phyloP scores from a whole-genome alignment of 2,797 vertebrate genomes.

The Lateolabrax maculatus region DNA sequence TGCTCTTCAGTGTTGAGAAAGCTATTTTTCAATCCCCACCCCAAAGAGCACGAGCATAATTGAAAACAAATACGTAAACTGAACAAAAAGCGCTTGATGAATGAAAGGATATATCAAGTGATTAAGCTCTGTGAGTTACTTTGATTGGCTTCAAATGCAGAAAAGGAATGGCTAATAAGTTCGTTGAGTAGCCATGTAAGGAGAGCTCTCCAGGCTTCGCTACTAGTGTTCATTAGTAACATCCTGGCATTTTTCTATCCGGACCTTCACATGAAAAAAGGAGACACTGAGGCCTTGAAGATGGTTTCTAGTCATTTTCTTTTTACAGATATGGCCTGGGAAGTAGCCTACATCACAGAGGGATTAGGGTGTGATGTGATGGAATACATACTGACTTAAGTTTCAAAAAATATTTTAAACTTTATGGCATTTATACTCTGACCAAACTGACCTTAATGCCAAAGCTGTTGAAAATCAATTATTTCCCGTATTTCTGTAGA shows the following conservation, averaged over 20 bases:
- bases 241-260: constrained; percentile 65
- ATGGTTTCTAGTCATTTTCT: constrained; percentile 31
- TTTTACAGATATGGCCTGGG: constrained; percentile 23
- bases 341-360: constrained; percentile 41
- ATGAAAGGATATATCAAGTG: constrained; percentile 44
- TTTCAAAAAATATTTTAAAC: constrained; percentile 17
- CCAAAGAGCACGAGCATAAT: constrained; percentile 13
- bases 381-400: constrained; percentile 16
- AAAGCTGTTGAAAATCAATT: constrained; percentile 6
- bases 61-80: constrained; percentile 51
- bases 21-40: constrained; percentile 4
- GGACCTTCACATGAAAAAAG: constrained; percentile 61
- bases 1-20: background rate
- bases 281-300: constrained; percentile 59
- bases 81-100: constrained; percentile 16
- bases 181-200: constrained; percentile 54
- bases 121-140: constrained; percentile 46
- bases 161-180: constrained; percentile 78
- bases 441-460: constrained; percentile 18
- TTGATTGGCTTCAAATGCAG: constrained; percentile 68
- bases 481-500: constrained; percentile 13
- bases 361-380: constrained; percentile 18
- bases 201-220: constrained; percentile 57
- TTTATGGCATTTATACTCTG: constrained; percentile 18
- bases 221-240: constrained; percentile 75